These are phyloP conservation scores for Taeniopygia guttata DNA, from an alignment of 2,797 vertebrate genomes.

Conservation along the genomic window DNA sequence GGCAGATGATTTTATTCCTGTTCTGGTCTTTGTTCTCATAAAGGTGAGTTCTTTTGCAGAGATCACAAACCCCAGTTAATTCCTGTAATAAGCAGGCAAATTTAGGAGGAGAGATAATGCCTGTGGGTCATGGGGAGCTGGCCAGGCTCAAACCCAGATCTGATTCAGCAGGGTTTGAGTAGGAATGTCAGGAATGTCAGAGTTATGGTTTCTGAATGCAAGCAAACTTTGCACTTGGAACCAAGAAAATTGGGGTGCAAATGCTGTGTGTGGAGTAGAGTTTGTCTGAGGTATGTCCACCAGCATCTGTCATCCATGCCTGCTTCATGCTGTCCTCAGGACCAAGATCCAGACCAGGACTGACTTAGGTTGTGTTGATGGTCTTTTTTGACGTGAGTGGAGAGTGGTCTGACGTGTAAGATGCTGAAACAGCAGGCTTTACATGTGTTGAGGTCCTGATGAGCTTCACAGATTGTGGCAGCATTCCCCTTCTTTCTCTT, in stretches of 20 bases:
- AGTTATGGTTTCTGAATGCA: not conserved
- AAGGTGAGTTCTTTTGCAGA: slow-evolving; percentile 80
- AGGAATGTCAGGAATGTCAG: not conserved
- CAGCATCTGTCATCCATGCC: not conserved
- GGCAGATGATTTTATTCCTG: slow-evolving; percentile 96
- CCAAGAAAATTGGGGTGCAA: not conserved
- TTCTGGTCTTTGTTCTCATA: slow-evolving; percentile 96
- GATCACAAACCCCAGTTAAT: not conserved
- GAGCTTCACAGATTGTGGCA: not conserved
- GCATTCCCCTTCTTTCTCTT: not conserved
- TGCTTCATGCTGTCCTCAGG: not conserved
- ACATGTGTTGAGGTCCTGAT: not conserved
- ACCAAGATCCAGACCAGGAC: not conserved
- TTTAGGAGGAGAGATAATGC: not conserved
- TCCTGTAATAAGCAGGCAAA: not conserved
- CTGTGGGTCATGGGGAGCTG: not conserved
- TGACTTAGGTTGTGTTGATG: not conserved
- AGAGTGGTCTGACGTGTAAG: not conserved
- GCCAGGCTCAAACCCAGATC: not conserved
- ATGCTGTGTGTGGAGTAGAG: not conserved
- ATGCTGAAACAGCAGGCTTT: not conserved
- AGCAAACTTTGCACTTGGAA: not conserved
- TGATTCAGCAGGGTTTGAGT: not conserved
- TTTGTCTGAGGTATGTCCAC: not conserved
- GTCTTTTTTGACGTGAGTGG: not conserved